phyloP scores from a whole-genome alignment of 2,797 vertebrate genomes.

The Coracias cyanogaster region DNA sequence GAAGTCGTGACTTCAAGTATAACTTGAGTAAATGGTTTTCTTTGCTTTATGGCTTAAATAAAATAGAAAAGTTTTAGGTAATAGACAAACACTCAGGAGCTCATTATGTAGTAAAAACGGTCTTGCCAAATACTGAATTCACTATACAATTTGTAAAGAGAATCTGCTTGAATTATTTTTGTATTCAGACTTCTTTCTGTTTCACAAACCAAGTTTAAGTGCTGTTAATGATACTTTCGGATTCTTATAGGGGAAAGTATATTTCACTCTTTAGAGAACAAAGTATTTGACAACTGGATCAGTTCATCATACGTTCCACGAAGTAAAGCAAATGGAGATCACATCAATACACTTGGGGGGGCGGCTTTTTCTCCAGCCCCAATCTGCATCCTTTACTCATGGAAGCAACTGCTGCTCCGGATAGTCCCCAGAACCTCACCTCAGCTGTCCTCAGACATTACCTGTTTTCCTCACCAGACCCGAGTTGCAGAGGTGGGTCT shows the following conservation, averaged over 20 bases:
- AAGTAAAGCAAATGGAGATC: constrained; percentile 37
- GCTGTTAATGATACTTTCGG: constrained; percentile 73
- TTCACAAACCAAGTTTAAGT: constrained; percentile 73
- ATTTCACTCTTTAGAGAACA: constrained; percentile 65
- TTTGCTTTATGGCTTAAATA: constrained; percentile 80
- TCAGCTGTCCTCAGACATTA: constrained; percentile 25
- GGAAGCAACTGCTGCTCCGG: constrained; percentile 44
- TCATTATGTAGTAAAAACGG: constrained; percentile 82
- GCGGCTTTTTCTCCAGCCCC: not conserved
- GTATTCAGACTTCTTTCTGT: constrained; percentile 74
- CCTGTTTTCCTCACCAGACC: constrained; percentile 29
- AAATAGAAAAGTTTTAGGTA: constrained; percentile 80
- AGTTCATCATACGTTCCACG: constrained; percentile 45
- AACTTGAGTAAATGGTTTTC: constrained; percentile 84
- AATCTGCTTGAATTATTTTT: constrained; percentile 83
- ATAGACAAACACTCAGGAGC: constrained; percentile 86
- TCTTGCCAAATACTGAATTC: constrained; percentile 88
- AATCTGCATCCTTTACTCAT: constrained; percentile 35
- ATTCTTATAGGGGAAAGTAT: constrained; percentile 70
- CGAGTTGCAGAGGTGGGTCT: not conserved
- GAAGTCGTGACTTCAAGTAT: constrained; percentile 81
- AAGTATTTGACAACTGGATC: constrained; percentile 65
- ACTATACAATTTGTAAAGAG: constrained; percentile 81
- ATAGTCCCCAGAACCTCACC: constrained; percentile 46
- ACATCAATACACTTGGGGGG: not conserved